Conservation (phyloP, 2,888 invertebrate species). For the Galerucella pusilla region DNA sequence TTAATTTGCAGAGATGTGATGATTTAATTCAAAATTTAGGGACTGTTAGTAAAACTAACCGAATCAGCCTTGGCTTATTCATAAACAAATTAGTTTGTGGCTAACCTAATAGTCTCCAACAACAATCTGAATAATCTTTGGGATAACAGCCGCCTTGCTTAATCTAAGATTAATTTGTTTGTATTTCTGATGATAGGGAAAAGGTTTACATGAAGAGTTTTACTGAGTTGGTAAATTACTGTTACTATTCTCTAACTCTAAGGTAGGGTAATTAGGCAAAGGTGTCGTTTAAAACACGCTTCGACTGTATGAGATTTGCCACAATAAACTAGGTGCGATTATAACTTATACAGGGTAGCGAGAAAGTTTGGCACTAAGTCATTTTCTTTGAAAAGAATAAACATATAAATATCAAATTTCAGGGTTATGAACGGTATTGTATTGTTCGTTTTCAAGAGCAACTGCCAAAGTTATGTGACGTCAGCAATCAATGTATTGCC, state of each 20-base stretch:
- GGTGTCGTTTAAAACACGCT: not conserved
- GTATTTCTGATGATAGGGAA: slow-evolving; percentile 6
- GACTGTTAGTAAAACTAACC: not conserved
- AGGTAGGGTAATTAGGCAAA: not conserved
- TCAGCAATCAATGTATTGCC: too few species aligned
- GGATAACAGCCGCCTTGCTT: slow-evolving; percentile 10
- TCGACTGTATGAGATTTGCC: not conserved
- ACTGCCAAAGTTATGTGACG: too few species aligned
- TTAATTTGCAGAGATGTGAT: not conserved
- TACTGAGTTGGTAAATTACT: not conserved
- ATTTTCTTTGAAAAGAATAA: too few species aligned
- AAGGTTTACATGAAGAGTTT: not conserved
- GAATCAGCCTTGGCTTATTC: slow-evolving; percentile 17
- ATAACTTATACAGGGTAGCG: too few species aligned
- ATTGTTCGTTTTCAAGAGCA: too few species aligned
- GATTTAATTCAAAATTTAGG: not conserved
- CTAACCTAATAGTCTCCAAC: slow-evolving; percentile 14
- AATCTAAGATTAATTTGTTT: slow-evolving; percentile 22
- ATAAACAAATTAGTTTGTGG: slow-evolving; percentile 19
- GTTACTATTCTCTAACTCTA: not conserved
- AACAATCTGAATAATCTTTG: slow-evolving; percentile 15
- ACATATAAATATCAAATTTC: too few species aligned
- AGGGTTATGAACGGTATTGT: too few species aligned
- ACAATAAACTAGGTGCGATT: too few species aligned
- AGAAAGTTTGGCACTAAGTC: too few species aligned